These are phyloP conservation scores for Macrobrachium nipponense DNA, from an alignment of 1,140 invertebrate species.

Conservation along the genomic window DNA sequence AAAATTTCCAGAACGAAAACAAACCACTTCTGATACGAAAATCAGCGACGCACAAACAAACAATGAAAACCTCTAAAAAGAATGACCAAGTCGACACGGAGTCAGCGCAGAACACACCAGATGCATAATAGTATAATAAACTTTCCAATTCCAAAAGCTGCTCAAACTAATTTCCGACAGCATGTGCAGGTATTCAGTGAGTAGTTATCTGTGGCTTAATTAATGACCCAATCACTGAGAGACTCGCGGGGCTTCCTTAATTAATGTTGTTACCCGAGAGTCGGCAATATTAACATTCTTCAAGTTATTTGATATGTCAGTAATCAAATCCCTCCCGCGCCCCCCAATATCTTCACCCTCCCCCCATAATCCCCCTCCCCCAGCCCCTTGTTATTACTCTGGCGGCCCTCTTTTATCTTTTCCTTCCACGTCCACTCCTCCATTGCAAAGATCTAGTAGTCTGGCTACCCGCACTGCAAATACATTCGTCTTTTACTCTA, in stretches of 20 bases:
- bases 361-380: too few relatives aligned
- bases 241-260: constrained; percentile 13
- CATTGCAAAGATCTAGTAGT: too few relatives aligned
- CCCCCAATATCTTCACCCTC: not conserved
- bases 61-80: too few relatives aligned
- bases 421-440: too few relatives aligned
- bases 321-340: not conserved
- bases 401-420: too few relatives aligned
- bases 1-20: too few relatives aligned
- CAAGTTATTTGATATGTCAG: constrained; percentile 5
- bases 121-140: not conserved
- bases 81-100: too few relatives aligned
- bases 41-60: too few relatives aligned
- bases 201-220: constrained; percentile 9
- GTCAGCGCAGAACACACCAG: too few relatives aligned
- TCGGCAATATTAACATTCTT: constrained; percentile 18
- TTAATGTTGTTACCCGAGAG: not conserved
- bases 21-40: too few relatives aligned
- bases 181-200: constrained; percentile 31
- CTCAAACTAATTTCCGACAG: not conserved
- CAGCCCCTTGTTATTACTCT: not conserved
- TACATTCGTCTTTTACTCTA: too few relatives aligned
- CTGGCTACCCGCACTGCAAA: too few relatives aligned
- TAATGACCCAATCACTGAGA: constrained; percentile 9
- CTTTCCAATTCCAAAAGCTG: not conserved